Percentiles rank a stretch among this genome's conserved stretches.
These are phyloP conservation scores for Atrina japonica DNA, from an alignment of 2,888 invertebrate species.

Conservation along the genomic window DNA sequence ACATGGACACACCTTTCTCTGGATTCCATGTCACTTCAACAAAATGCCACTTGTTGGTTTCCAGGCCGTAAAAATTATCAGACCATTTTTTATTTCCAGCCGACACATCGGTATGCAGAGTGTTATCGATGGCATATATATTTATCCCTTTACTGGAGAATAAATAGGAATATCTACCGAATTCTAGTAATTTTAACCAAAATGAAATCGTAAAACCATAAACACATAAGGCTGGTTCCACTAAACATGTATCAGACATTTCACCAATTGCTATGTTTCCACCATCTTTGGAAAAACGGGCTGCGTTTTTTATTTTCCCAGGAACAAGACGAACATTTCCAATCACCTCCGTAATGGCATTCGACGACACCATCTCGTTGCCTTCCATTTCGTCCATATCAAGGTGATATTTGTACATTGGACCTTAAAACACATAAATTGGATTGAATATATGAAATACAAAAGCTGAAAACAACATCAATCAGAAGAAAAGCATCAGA, in stretches of 20 bases:
- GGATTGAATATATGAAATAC: too few relatives aligned
- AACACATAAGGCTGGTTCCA: slow-evolving; percentile 68
- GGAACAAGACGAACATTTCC: slow-evolving; percentile 57
- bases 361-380: slow-evolving; percentile 51
- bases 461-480: too few relatives aligned
- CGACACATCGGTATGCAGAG: slow-evolving; percentile 63
- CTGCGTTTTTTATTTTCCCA: slow-evolving; percentile 67
- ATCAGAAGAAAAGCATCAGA: too few relatives aligned
- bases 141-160: slow-evolving; percentile 71
- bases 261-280: slow-evolving; percentile 71
- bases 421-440: slow-evolving; percentile 63
- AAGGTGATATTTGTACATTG: slow-evolving; percentile 71
- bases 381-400: slow-evolving; percentile 66
- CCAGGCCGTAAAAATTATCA: slow-evolving; percentile 50
- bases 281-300: slow-evolving; percentile 62
- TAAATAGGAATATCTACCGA: slow-evolving; percentile 59
- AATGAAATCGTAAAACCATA: slow-evolving; percentile 73
- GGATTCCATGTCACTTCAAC: slow-evolving; percentile 75
- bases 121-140: slow-evolving; percentile 60
- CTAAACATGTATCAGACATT: slow-evolving; percentile 69
- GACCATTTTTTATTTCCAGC: slow-evolving; percentile 60
- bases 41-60: slow-evolving; percentile 73
- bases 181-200: slow-evolving; percentile 71
- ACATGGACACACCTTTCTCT: slow-evolving; percentile 66
- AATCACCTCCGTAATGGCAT: slow-evolving; percentile 54